These are phyloP conservation scores for Tragelaphus eurycerus DNA, from an alignment of 2,797 vertebrate genomes.

Conservation along the genomic window DNA sequence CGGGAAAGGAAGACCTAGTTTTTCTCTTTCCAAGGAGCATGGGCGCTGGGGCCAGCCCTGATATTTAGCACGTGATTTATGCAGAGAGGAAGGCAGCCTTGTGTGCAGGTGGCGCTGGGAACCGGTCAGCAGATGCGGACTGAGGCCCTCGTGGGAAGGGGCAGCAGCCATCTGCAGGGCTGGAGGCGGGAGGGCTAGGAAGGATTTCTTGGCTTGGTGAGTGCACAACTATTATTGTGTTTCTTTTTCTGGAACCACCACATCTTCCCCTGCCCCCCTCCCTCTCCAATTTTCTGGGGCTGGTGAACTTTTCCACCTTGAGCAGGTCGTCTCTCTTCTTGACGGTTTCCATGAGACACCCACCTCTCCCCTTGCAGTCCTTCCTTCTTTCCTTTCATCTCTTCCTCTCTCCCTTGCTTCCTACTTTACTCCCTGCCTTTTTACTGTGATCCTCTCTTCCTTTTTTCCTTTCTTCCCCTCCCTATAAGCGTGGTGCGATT, in stretches of 20 bases:
- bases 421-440: background rate
- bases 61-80: background rate
- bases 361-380: fast-evolving
- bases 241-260: background rate
- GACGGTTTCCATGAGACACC: background rate
- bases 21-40: background rate
- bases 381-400: background rate
- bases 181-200: background rate
- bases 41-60: background rate
- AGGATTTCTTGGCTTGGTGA: background rate
- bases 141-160: background rate
- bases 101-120: fast-evolving
- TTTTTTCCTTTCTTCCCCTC: background rate
- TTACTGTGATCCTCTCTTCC: background rate
- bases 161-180: fast-evolving
- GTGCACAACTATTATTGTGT: background rate
- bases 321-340: too few relatives aligned
- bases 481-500: background rate
- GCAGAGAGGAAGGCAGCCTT: background rate
- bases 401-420: fast-evolving
- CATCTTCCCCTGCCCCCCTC: too few relatives aligned
- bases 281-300: too few relatives aligned
- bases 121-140: background rate
- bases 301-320: background rate
- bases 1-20: background rate